Evolutionary conservation across 2,888 invertebrate genomes (phyloP).

Genomic region (Phyllotreta striolata): DNA sequence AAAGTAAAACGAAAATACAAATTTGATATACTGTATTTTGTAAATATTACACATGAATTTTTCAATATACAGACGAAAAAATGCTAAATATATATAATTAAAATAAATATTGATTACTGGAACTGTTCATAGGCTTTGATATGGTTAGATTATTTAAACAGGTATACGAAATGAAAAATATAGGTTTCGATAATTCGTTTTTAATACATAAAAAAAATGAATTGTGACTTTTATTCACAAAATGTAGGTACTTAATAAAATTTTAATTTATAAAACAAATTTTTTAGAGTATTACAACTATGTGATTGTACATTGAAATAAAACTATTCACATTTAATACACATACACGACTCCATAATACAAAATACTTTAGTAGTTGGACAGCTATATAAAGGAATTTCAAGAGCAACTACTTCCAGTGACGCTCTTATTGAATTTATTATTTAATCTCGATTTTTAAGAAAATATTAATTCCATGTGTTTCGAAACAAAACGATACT

Average conservation of each 20-base stretch:
- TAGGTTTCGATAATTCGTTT: slow-evolving; percentile 41
- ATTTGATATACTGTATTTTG: slow-evolving; percentile 38
- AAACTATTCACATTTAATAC: slow-evolving; percentile 25
- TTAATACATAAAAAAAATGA: slow-evolving; percentile 42
- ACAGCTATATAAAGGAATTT: no score
- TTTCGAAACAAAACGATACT: no score
- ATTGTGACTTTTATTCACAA: slow-evolving; percentile 25
- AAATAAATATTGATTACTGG: slow-evolving; percentile 38
- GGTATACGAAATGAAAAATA: slow-evolving; percentile 40
- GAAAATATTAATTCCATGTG: no score
- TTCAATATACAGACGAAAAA: slow-evolving; percentile 43
- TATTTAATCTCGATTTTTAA: no score
- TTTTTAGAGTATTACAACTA: slow-evolving; percentile 31
- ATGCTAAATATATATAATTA: slow-evolving; percentile 41
- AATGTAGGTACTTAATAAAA: slow-evolving; percentile 38
- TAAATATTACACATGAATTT: slow-evolving; percentile 48
- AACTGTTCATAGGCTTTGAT: slow-evolving; percentile 44
- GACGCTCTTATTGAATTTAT: no score
- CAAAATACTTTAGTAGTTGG: slow-evolving; percentile 16
- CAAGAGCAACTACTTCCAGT: no score
- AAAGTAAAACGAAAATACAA: slow-evolving; percentile 15
- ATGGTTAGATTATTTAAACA: slow-evolving; percentile 45
- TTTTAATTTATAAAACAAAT: slow-evolving; percentile 41
- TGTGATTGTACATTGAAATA: slow-evolving; percentile 24
- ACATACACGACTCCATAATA: slow-evolving; percentile 20